Base-by-base conservation (phyloP, 2,113 vertebrate genomes). In the Platichthys flesus region DNA sequence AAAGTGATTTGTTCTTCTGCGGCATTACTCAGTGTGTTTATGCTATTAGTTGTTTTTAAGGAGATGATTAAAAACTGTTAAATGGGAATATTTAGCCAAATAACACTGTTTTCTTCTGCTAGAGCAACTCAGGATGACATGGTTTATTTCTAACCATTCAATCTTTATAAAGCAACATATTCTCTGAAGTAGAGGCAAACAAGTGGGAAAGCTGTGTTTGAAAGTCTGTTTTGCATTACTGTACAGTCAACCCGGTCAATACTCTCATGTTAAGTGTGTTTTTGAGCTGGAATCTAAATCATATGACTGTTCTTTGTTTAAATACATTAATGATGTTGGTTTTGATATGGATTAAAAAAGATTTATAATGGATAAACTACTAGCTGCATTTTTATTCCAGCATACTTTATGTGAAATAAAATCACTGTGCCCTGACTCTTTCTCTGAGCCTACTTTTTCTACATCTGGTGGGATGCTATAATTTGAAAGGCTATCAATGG, bases 21-120 rank as follows among this genome's bases (percentile, higher is more conserved):
- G 54, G 54, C 62, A 45, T 82, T 80, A 71, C 71, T 76, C 15
- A 24, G 3, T 18, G 16, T 20, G 84, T 57, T 64, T 42, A 63
- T 5, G 24, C 26, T 54, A 9, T 82, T 37, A 37, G 49, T 67
- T 60, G 56, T 20, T 67, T 75, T 71, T 45, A 58, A 58, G 21
- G 31, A 9, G 9, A 66, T 40, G 5, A 58, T n/a, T 62, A 49
- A 15, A 81, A 67, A 60, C 47, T 5, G 42, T 37, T 61, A 13
- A 45, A 60, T 67, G 65, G 67, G 42, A 76, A 49, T 52, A 49
- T 69, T 59, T 26, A 67, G 28, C 3, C 55, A 40, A 9, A 23
- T 28, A 61, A 49, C 40, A 40, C 14, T 40, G 14, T 45, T 31
- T 2, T 56, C 16, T 16, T 31, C 14, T 26, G 9, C 52, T 40